phyloP scores from a whole-genome alignment of 2,888 invertebrate genomes.

The Sinotaia quadrata region DNA sequence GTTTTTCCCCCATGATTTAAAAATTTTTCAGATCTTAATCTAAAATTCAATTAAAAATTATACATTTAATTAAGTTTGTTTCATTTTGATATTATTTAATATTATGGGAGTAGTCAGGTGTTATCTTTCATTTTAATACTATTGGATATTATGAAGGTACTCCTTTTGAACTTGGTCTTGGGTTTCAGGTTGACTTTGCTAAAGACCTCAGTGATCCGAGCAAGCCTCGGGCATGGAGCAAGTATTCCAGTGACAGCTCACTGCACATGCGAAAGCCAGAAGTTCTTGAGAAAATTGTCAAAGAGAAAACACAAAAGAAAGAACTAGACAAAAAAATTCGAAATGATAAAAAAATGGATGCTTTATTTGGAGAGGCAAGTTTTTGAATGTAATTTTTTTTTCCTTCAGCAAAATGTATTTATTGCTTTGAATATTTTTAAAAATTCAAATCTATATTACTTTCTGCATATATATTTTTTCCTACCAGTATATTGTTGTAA shows the following conservation, averaged over 20 bases:
- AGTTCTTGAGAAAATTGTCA: conserved; percentile 7
- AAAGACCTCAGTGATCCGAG: conserved; percentile 72
- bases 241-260: conserved; percentile 86
- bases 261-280: conserved; percentile 73
- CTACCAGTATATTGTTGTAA: too few relatives aligned
- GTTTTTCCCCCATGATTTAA: too few relatives aligned
- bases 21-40: too few relatives aligned
- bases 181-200: conserved; percentile 73
- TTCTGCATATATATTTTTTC: too few relatives aligned
- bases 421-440: neutral
- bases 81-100: too few relatives aligned
- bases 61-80: too few relatives aligned
- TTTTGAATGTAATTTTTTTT: conserved; percentile 39
- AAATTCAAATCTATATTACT: neutral
- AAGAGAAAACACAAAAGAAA: conserved; percentile 28
- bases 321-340: conserved; percentile 62
- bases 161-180: neutral
- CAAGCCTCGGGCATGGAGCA: conserved; percentile 94
- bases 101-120: too few relatives aligned
- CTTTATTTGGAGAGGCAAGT: conserved; percentile 77
- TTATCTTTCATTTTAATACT: too few relatives aligned
- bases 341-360: conserved; percentile 69
- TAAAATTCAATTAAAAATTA: too few relatives aligned
- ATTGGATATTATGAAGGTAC: too few relatives aligned
- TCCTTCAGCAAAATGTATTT: neutral